phyloP scores from a whole-genome alignment of 2,113 vertebrate genomes.

The Galbula dea region DNA sequence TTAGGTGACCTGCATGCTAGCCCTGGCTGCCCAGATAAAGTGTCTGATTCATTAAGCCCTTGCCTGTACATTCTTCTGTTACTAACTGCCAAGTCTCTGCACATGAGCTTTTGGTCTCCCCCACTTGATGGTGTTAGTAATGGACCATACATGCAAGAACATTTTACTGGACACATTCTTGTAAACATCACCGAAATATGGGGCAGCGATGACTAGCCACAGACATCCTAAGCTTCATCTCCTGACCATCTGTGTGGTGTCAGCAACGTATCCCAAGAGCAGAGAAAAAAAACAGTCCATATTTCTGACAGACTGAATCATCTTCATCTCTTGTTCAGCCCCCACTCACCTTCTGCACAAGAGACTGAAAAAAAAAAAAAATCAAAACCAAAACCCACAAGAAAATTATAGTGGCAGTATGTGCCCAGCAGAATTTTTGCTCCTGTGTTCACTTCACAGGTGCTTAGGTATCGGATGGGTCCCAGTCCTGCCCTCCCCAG shows the following conservation, averaged over 20 bases:
- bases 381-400: neutral
- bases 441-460: neutral
- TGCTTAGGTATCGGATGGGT: fast-evolving
- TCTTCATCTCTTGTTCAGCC: neutral
- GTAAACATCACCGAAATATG: neutral
- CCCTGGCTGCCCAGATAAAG: neutral
- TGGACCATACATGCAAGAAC: fast-evolving
- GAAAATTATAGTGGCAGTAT: fast-evolving
- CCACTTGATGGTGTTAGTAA: neutral
- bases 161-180: neutral
- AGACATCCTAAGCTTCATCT: neutral
- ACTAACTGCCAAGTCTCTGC: neutral
- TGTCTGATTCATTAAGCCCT: neutral
- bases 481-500: neutral
- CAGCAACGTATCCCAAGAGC: neutral
- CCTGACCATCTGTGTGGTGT: neutral
- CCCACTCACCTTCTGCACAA: neutral
- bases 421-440: neutral
- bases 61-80: neutral
- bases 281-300: neutral
- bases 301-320: neutral
- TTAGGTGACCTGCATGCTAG: neutral
- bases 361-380: neutral
- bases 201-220: neutral
- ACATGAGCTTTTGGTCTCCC: neutral